phyloP scores from a whole-genome alignment of 2,888 invertebrate genomes.

The Zygaena filipendulae region DNA sequence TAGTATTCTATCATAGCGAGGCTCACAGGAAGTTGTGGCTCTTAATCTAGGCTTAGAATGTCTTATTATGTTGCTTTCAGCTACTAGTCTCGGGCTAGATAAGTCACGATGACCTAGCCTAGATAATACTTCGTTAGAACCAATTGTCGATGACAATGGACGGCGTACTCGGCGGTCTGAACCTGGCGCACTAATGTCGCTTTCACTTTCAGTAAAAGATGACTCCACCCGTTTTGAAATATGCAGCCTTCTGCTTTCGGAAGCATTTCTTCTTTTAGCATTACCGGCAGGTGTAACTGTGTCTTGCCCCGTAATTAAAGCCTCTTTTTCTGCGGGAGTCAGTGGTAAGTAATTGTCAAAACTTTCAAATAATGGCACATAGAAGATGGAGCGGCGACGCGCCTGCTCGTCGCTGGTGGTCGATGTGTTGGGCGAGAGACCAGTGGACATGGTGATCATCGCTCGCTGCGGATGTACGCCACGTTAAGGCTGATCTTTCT shows the following conservation, averaged over 20 bases:
- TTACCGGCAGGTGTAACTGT: slow-evolving; percentile 29
- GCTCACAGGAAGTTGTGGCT: slow-evolving; percentile 55
- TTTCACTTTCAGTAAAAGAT: slow-evolving; percentile 58
- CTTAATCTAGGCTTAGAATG: slow-evolving; percentile 47
- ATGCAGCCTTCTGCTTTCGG: slow-evolving; percentile 34
- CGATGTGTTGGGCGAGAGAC: slow-evolving; percentile 35
- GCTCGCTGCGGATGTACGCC: slow-evolving; percentile 42
- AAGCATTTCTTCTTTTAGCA: slow-evolving; percentile 39
- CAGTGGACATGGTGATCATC: slow-evolving; percentile 44
- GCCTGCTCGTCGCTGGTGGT: slow-evolving; percentile 58
- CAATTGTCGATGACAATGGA: slow-evolving; percentile 50
- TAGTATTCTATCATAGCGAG: slow-evolving; percentile 56
- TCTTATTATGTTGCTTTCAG: slow-evolving; percentile 39
- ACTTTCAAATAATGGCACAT: slow-evolving; percentile 75
- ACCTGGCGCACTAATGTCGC: slow-evolving; percentile 49
- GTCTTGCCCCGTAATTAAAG: slow-evolving; percentile 44
- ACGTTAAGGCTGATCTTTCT: slow-evolving; percentile 39
- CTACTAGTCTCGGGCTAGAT: slow-evolving; percentile 48
- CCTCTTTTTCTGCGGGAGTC: slow-evolving; percentile 55
- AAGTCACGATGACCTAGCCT: slow-evolving; percentile 48
- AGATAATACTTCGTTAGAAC: slow-evolving; percentile 52
- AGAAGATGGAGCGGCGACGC: slow-evolving; percentile 78
- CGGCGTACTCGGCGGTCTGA: slow-evolving; percentile 46
- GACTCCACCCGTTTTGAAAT: slow-evolving; percentile 40
- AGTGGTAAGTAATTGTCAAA: slow-evolving; percentile 69